phyloP scores from a whole-genome alignment of 2,113 vertebrate species.

The Ibidorhyncha struthersii region DNA sequence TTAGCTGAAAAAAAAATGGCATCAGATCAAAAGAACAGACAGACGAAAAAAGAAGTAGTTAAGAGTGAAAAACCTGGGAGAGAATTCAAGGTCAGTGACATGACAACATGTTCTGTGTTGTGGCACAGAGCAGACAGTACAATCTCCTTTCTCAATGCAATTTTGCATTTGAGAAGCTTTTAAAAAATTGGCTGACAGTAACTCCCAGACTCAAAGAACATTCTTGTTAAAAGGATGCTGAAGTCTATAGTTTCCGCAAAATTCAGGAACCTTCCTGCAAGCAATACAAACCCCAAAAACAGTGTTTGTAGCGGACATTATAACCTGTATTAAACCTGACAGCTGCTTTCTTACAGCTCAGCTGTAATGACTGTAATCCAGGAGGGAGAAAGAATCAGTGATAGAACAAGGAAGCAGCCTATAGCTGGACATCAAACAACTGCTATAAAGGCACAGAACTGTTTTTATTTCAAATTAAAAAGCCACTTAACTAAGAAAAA shows the following conservation, averaged over 20 bases:
- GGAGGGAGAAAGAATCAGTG: background rate
- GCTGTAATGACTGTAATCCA: background rate
- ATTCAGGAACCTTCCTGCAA: background rate
- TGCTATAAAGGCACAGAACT: background rate
- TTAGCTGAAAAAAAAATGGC: slow-evolving; percentile 26
- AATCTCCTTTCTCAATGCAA: background rate
- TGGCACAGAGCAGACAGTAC: background rate
- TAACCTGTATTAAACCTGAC: background rate
- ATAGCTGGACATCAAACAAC: background rate
- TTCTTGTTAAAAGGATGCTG: background rate
- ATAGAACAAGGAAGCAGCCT: background rate
- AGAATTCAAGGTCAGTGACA: background rate
- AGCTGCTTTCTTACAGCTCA: background rate
- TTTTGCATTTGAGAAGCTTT: background rate
- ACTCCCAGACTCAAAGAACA: background rate
- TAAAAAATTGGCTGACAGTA: background rate
- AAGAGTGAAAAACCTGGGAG: background rate
- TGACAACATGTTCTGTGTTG: background rate
- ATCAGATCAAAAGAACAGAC: background rate
- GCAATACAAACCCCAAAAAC: background rate
- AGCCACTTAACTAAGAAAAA: background rate
- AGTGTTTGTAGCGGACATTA: background rate
- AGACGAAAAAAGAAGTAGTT: background rate
- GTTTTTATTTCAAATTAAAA: background rate
- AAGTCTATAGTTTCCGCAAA: background rate